Evolutionary conservation across 2,888 invertebrate species (phyloP).

Genomic region (Caradrina clavipalpis): DNA sequence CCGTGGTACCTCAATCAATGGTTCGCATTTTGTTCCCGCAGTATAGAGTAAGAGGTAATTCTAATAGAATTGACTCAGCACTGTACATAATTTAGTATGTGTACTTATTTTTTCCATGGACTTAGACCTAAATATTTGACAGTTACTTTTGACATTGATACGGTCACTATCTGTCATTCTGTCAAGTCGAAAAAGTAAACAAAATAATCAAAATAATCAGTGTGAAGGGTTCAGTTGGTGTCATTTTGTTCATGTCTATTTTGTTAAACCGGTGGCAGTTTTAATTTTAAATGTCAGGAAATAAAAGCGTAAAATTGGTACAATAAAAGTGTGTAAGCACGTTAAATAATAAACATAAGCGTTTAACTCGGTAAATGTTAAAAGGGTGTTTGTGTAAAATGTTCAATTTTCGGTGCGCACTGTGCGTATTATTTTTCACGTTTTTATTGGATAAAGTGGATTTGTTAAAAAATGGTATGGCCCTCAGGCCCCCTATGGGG

Average conservation of each 20-base stretch:
- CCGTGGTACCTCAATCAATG: not conserved
- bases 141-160: not conserved
- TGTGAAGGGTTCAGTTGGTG: not conserved
- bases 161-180: constrained; percentile 16
- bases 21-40: not conserved
- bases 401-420: constrained; percentile 37
- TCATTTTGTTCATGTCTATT: not conserved
- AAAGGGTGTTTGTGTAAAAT: constrained; percentile 28
- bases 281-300: constrained; percentile 27
- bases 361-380: constrained; percentile 4
- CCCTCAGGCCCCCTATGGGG: constrained; percentile 93
- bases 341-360: constrained; percentile 4
- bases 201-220: constrained; percentile 16
- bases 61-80: too few relatives aligned
- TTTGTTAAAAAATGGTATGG: constrained; percentile 92
- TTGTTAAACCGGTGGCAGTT: constrained; percentile 48
- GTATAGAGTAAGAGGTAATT: not conserved
- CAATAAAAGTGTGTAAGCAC: constrained; percentile 9
- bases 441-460: constrained; percentile 70
- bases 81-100: too few relatives aligned
- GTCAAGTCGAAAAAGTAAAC: constrained; percentile 34
- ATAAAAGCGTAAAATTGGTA: constrained; percentile 10
- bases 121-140: not conserved
- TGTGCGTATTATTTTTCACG: constrained; percentile 56
- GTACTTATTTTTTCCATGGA: not conserved